Evolutionary conservation across 2,113 vertebrate genomes (phyloP).

Genomic region (Scatophagus argus): DNA sequence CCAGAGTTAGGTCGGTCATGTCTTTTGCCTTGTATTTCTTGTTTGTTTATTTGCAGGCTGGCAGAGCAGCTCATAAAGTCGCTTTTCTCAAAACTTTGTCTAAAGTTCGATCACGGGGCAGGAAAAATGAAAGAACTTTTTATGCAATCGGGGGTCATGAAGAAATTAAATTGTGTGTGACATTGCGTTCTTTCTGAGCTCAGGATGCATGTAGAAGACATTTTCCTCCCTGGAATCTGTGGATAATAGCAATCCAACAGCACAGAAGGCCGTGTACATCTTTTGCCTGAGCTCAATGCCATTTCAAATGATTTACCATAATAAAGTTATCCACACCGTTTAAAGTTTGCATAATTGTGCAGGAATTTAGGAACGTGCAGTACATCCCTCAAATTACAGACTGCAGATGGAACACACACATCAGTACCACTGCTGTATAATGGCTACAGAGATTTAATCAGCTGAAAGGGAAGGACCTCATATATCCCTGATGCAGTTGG

Average conservation of each 20-base stretch:
- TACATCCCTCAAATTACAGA: slow-evolving; percentile 42
- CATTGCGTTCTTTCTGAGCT: background rate
- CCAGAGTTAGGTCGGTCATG: background rate
- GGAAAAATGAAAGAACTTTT: background rate
- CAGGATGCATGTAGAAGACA: background rate
- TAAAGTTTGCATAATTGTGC: slow-evolving; percentile 39
- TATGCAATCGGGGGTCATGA: background rate
- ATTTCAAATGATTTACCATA: slow-evolving; percentile 6
- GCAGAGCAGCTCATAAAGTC: background rate
- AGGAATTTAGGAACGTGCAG: slow-evolving; percentile 35
- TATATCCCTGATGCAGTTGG: slow-evolving; percentile 29
- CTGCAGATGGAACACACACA: slow-evolving; percentile 52
- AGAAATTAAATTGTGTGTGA: background rate
- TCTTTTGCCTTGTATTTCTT: background rate
- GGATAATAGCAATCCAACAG: background rate
- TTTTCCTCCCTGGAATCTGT: background rate
- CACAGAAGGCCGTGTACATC: background rate
- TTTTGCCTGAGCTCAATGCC: background rate
- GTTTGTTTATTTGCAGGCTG: background rate
- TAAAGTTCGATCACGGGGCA: background rate
- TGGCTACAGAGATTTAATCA: slow-evolving; percentile 49
- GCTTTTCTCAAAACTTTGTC: background rate
- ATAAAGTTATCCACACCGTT: slow-evolving; percentile 27
- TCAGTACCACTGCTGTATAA: slow-evolving; percentile 40
- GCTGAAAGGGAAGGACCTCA: slow-evolving; percentile 17